These are phyloP conservation scores for Orchestes rusci DNA, from an alignment of 2,888 invertebrate genomes.

Conservation along the genomic window DNA sequence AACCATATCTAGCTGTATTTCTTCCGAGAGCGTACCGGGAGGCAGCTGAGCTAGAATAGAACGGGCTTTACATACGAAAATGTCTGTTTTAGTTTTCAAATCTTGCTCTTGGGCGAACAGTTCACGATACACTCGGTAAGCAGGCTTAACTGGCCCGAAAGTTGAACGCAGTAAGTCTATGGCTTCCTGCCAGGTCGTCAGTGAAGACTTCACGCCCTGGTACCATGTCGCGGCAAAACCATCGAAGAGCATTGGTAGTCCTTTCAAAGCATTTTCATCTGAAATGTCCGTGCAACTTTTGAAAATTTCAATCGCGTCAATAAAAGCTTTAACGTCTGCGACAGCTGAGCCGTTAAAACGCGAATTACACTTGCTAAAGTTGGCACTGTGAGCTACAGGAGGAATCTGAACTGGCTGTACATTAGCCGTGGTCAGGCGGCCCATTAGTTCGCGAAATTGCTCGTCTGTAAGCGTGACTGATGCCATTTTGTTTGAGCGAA, in stretches of 20 bases:
- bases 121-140: too few relatives aligned
- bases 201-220: not conserved
- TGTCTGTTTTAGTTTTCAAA: not conserved
- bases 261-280: too few relatives aligned
- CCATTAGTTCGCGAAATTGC: not conserved
- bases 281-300: too few relatives aligned
- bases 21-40: not conserved
- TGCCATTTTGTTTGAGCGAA: not conserved
- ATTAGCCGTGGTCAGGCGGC: not conserved
- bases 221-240: too few relatives aligned
- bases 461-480: not conserved
- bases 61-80: slow-evolving; percentile 1
- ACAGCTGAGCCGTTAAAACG: not conserved
- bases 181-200: too few relatives aligned
- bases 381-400: not conserved
- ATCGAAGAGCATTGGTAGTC: too few relatives aligned
- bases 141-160: too few relatives aligned
- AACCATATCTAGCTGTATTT: not conserved
- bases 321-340: too few relatives aligned
- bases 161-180: too few relatives aligned
- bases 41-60: not conserved
- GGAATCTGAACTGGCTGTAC: not conserved
- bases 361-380: not conserved
- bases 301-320: too few relatives aligned
- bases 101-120: not conserved